Evolutionary conservation across 2,113 vertebrate genomes (phyloP).

Genomic region (Crotalus viridis): DNA sequence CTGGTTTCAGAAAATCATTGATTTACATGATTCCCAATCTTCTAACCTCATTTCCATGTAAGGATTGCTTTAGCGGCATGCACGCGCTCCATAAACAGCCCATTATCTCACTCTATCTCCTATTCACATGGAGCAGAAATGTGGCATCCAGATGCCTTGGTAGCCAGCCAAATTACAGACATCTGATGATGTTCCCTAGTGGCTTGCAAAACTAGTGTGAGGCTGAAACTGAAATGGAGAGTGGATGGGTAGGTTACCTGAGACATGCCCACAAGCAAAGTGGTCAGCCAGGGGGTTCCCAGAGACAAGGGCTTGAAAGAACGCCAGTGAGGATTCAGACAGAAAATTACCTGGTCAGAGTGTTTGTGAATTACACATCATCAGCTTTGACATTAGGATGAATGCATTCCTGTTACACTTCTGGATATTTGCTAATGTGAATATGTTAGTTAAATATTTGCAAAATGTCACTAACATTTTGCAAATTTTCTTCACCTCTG

Average conservation of each 20-base stretch:
- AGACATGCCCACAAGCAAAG: neutral
- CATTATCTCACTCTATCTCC: conserved; percentile 20
- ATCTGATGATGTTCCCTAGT: neutral
- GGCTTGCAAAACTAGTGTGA: conserved; percentile 8
- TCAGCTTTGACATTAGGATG: neutral
- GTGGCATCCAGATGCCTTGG: conserved; percentile 24
- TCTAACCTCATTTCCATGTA: conserved; percentile 28
- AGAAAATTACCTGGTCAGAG: neutral
- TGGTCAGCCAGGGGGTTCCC: neutral
- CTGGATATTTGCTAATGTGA: neutral
- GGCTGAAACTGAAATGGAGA: conserved; percentile 4
- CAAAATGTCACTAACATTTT: neutral
- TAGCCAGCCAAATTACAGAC: conserved; percentile 3
- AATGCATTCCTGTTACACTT: neutral
- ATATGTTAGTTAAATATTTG: too few relatives aligned
- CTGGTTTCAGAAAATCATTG: conserved; percentile 6
- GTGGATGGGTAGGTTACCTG: neutral
- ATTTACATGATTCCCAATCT: conserved; percentile 16
- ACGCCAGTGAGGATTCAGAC: neutral
- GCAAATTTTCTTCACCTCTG: neutral
- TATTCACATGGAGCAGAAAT: conserved; percentile 10
- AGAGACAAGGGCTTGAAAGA: neutral
- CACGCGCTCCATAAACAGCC: neutral
- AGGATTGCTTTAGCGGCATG: neutral
- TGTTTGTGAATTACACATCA: neutral